phyloP scores from a whole-genome alignment of 2,797 vertebrate genomes.

The Notamacropus eugenii region DNA sequence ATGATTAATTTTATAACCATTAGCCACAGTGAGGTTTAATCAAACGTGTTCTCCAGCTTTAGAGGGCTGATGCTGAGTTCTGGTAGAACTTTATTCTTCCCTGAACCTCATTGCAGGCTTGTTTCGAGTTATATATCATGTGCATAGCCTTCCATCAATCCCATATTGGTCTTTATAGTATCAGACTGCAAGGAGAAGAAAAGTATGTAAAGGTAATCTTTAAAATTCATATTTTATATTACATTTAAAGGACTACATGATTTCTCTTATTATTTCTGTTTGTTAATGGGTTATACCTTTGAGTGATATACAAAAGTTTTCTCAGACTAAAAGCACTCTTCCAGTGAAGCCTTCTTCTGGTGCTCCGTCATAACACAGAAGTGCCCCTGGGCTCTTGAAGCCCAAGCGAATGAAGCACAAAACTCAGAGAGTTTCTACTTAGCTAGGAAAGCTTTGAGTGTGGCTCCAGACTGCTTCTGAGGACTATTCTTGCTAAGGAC shows the following conservation, averaged over 20 bases:
- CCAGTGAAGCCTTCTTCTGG: not conserved
- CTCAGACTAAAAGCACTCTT: not conserved
- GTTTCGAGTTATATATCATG: not conserved
- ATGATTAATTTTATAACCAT: constrained; percentile 1
- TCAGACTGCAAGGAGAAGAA: not conserved
- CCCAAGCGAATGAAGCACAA: not conserved
- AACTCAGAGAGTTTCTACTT: not conserved
- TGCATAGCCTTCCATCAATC: not conserved
- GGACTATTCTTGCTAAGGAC: not conserved
- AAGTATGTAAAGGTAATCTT: not conserved
- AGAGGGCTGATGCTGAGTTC: not conserved
- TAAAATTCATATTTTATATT: not conserved
- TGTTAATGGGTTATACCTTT: not conserved
- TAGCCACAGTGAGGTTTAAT: constrained; percentile 7
- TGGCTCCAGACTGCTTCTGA: not conserved
- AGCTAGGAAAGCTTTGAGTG: not conserved
- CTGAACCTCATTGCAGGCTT: not conserved
- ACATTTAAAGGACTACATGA: not conserved
- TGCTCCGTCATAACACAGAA: not conserved
- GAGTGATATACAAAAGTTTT: not conserved
- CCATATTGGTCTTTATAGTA: not conserved
- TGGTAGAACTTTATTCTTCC: constrained; percentile 41
- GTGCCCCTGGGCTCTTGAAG: not conserved
- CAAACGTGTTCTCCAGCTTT: not conserved
- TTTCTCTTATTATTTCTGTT: not conserved